Base-by-base conservation (phyloP, 2,113 vertebrate genomes). In the Chroicocephalus ridibundus region DNA sequence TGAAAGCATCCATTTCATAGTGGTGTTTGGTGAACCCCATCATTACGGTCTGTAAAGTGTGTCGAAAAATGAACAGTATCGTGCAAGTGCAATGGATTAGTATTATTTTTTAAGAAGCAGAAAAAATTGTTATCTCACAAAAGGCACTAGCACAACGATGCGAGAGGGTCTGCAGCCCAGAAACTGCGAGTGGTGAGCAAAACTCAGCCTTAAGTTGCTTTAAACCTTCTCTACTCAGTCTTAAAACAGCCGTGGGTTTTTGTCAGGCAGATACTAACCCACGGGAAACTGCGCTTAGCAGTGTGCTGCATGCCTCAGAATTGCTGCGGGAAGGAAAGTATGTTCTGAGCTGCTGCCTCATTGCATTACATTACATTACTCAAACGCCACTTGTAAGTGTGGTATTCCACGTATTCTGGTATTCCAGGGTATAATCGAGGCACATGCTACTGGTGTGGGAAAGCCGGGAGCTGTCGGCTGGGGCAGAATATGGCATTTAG, bases 401-500 rank as follows among this genome's bases (percentile, higher is more conserved):
- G 34, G 27, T 34, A 46, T 46, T 46, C 46, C 46, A 19, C 8
- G 46, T 19, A 19, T 46, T 46, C 46, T 1, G 9, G 24, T 29
- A 2, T 29, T 46, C 5, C 38, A 7, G 62, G 40, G 15, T 19
- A 38, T 52, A 22, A 75, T 16, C 11, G 6, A 52, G 44, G 44
- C 22, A 15, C 26, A 2, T 7, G 1, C 5, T 60, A 4, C 70
- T 13, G 54, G 24, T 15, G n/a, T 13, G 70, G 15, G 55, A 10
- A 16, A 20, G 46, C n/a, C 1, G 1, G 26, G 55, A 13, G n/a
- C 88, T 32, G 0, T 4, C 13, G 38, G 46, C 52, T 19, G 3
- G 24, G 34, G 62, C 54, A 13, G 34, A 4, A 1, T 5, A 3
- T 15, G 27, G 6, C 12, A 2, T 46, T 44, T 44, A 5, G 12